Conservation (phyloP, 2,113 vertebrate genomes). For the Actenoides lindsayi region DNA sequence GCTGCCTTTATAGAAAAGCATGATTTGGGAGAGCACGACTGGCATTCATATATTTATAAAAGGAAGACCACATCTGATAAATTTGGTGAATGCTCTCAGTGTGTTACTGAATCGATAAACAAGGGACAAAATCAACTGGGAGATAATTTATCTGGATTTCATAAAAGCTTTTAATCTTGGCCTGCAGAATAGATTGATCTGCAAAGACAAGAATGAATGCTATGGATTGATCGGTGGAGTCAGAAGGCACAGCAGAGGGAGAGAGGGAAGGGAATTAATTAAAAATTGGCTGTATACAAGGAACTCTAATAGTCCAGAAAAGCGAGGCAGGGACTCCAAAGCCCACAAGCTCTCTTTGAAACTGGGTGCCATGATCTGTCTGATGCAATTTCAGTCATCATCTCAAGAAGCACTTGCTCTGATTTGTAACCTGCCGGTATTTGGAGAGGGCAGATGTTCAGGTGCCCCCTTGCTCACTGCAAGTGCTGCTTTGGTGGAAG, state of each 20-base stretch:
- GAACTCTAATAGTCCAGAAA: not conserved
- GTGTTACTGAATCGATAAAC: slow-evolving; percentile 51
- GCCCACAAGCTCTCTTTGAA: not conserved
- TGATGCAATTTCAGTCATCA: not conserved
- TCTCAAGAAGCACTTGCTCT: not conserved
- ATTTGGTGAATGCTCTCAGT: slow-evolving; percentile 42
- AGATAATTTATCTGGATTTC: slow-evolving; percentile 43
- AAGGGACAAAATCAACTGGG: slow-evolving; percentile 54
- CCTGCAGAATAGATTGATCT: slow-evolving; percentile 13
- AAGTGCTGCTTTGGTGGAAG: not conserved
- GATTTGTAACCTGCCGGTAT: not conserved
- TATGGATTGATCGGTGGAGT: not conserved
- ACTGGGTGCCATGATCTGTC: not conserved
- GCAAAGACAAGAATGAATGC: slow-evolving; percentile 26
- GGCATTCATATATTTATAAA: not conserved
- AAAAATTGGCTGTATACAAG: not conserved
- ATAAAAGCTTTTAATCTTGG: slow-evolving; percentile 47
- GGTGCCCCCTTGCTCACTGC: not conserved
- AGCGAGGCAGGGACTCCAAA: not conserved
- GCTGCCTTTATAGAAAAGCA: slow-evolving; percentile 1
- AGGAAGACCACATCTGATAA: slow-evolving; percentile 37
- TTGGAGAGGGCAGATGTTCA: not conserved
- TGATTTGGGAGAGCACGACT: slow-evolving; percentile 16
- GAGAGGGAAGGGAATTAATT: not conserved
- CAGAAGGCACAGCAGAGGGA: not conserved